Evolutionary conservation across 2,888 invertebrate species (phyloP).

Genomic region (Caradrina kadenii): DNA sequence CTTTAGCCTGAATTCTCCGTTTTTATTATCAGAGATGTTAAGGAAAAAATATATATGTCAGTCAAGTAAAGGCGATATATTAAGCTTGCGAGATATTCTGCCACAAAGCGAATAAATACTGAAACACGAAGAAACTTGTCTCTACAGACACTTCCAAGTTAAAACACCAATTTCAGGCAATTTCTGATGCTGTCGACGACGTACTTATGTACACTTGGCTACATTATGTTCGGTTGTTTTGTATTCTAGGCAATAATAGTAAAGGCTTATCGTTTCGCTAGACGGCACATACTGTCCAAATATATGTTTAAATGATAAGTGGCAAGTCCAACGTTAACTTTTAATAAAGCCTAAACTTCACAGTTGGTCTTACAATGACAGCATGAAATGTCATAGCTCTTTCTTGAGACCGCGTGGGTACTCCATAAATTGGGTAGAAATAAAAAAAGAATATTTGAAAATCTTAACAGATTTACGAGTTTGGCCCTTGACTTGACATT

Average conservation of each 20-base stretch:
- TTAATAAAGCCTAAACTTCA: constrained; percentile 79
- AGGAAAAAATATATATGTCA: constrained; percentile 40
- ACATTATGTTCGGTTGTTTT: constrained; percentile 30
- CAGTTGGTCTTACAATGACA: constrained; percentile 75
- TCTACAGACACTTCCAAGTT: constrained; percentile 49
- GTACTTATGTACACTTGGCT: constrained; percentile 38
- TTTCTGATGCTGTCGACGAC: constrained; percentile 45
- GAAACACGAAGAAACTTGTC: constrained; percentile 51
- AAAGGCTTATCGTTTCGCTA: constrained; percentile 34
- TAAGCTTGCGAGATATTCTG: constrained; percentile 31
- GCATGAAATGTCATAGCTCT: constrained; percentile 80
- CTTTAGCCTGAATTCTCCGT: constrained; percentile 20
- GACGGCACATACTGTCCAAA: constrained; percentile 13
- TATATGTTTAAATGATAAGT: constrained; percentile 38
- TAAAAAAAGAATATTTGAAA: constrained; percentile 68
- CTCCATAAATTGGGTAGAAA: constrained; percentile 72
- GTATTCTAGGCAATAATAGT: constrained; percentile 32
- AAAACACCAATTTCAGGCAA: constrained; percentile 51
- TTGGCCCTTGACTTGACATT: constrained; percentile 43
- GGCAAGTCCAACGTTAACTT: constrained; percentile 67
- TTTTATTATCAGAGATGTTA: constrained; percentile 30
- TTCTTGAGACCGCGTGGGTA: constrained; percentile 72
- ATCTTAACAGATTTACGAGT: constrained; percentile 68
- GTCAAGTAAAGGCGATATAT: constrained; percentile 44
- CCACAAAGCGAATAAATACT: constrained; percentile 50